Conservation (phyloP, 1,140 invertebrate genomes). For the Papilio polyxenes region DNA sequence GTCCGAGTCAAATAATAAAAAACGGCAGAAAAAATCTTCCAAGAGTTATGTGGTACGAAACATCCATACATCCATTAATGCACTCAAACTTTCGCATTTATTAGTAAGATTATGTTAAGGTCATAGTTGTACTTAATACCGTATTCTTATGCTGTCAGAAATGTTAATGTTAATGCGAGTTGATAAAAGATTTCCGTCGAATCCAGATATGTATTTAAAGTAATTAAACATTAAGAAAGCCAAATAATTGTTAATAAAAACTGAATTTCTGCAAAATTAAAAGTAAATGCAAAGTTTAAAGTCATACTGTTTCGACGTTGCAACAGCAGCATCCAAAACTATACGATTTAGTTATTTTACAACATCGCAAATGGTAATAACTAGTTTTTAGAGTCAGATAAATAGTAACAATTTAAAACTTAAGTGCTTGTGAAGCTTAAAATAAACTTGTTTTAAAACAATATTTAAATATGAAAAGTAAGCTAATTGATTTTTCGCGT, state of each 20-base stretch:
- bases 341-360: not conserved
- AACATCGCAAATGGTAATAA: not conserved
- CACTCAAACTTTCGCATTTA: too few species aligned
- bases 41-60: too few species aligned
- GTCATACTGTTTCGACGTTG: not conserved
- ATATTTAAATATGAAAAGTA: not conserved
- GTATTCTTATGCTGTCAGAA: too few species aligned
- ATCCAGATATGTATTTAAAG: too few species aligned
- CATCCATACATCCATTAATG: too few species aligned
- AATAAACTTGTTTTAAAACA: conserved; percentile 1
- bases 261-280: not conserved
- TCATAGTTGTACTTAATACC: too few species aligned
- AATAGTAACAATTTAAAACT: not conserved
- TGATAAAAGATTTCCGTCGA: too few species aligned
- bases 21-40: too few species aligned
- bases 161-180: too few species aligned
- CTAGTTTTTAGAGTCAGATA: not conserved
- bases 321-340: not conserved
- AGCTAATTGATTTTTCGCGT: not conserved
- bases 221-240: too few species aligned
- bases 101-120: too few species aligned
- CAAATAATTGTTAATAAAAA: not conserved
- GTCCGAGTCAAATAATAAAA: too few species aligned
- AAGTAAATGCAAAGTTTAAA: conserved; percentile 10
- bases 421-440: not conserved